Evolutionary conservation across 2,888 invertebrate species (phyloP).

Genomic region (Melieria picta): DNA sequence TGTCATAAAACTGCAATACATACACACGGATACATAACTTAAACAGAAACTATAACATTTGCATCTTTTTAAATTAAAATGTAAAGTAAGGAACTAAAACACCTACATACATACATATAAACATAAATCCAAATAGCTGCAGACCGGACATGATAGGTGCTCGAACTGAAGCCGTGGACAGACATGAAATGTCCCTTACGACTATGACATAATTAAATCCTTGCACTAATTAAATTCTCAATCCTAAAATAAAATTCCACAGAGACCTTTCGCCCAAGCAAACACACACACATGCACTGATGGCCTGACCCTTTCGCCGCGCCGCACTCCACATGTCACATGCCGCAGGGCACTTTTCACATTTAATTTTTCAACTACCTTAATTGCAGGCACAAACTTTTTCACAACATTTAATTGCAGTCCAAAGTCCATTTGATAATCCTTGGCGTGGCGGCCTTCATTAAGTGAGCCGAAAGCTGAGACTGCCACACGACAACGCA

Average conservation of each 20-base stretch:
- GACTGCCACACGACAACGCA: background rate
- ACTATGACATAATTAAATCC: constrained; percentile 63
- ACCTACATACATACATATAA: no score
- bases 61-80: no score
- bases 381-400: constrained; percentile 56
- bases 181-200: no score
- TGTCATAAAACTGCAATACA: no score
- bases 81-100: no score
- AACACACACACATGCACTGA: background rate
- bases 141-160: no score
- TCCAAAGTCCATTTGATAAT: constrained; percentile 49
- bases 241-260: constrained; percentile 41
- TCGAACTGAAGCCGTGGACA: no score
- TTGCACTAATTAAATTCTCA: constrained; percentile 61
- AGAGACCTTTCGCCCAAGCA: constrained; percentile 12
- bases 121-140: no score
- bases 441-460: constrained; percentile 26
- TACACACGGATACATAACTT: no score
- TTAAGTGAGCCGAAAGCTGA: constrained; percentile 11
- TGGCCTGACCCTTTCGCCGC: background rate
- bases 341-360: constrained; percentile 38
- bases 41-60: no score
- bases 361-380: constrained; percentile 57
- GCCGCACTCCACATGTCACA: constrained; percentile 5
- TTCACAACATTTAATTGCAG: constrained; percentile 49